Conservation (phyloP, 2,888 invertebrate species). For the Napeogenes sylphis region DNA sequence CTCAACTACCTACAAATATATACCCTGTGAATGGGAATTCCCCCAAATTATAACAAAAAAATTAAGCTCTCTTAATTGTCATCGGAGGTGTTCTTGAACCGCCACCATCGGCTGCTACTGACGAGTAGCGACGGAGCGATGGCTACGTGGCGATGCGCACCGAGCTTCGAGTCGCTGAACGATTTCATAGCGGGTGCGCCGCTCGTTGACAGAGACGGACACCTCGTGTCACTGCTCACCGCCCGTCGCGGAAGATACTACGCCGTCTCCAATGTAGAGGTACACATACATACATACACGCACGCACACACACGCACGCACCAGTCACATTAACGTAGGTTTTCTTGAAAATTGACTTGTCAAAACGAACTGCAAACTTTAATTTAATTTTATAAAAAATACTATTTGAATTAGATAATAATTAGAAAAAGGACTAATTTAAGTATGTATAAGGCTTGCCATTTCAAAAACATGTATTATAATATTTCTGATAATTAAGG, state of each 20-base stretch:
- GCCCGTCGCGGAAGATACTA: slow-evolving; percentile 60
- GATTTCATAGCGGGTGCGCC: slow-evolving; percentile 58
- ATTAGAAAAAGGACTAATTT: too few relatives aligned
- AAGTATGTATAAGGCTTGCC: neutral
- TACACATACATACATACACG: slow-evolving; percentile 20
- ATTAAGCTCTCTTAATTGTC: too few relatives aligned
- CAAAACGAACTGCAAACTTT: too few relatives aligned
- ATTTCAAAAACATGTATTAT: neutral
- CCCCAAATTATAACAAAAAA: too few relatives aligned
- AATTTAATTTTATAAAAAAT: too few relatives aligned
- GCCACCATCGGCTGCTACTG: slow-evolving; percentile 59
- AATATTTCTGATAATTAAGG: slow-evolving; percentile 39
- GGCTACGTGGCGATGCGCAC: slow-evolving; percentile 66
- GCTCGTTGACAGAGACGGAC: slow-evolving; percentile 52
- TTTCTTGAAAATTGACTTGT: too few relatives aligned
- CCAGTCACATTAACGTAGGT: too few relatives aligned
- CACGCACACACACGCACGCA: neutral
- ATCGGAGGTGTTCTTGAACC: slow-evolving; percentile 65
- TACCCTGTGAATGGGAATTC: too few relatives aligned
- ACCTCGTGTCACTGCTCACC: slow-evolving; percentile 60
- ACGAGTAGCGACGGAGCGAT: slow-evolving; percentile 57
- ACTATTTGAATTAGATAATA: too few relatives aligned
- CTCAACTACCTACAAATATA: too few relatives aligned
- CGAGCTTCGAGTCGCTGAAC: slow-evolving; percentile 68
- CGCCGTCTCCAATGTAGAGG: slow-evolving; percentile 64